Percentiles rank a stretch among this genome's conserved stretches.
These are phyloP conservation scores for Entomyzon cyanotis DNA, from an alignment of 2,113 vertebrate species.

Conservation along the genomic window DNA sequence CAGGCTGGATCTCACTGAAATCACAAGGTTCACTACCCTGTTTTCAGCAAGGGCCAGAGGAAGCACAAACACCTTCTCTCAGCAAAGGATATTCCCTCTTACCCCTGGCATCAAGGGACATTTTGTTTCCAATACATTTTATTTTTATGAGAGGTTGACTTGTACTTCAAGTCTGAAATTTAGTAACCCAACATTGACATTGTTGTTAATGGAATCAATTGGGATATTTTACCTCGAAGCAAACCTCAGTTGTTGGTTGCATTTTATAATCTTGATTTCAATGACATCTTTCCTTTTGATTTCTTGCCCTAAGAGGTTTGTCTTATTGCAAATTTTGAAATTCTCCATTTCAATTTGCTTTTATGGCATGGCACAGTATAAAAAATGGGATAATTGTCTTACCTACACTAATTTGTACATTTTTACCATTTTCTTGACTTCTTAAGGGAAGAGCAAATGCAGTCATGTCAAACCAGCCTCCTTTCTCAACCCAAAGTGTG, in stretches of 20 bases:
- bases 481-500: not conserved
- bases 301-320: not conserved
- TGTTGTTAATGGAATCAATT: not conserved
- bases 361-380: not conserved
- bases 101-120: not conserved
- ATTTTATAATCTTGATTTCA: not conserved
- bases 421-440: not conserved
- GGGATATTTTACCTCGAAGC: not conserved
- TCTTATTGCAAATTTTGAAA: not conserved
- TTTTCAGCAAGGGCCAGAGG: not conserved
- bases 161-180: not conserved
- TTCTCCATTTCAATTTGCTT: not conserved
- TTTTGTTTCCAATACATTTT: not conserved
- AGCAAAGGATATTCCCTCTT: not conserved
- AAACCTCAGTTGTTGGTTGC: not conserved
- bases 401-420: not conserved
- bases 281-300: not conserved
- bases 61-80: not conserved
- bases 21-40: not conserved
- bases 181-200: not conserved
- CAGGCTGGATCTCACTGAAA: not conserved
- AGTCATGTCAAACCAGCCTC: not conserved
- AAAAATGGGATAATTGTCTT: not conserved
- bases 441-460: not conserved
- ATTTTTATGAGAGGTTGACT: not conserved